A percentile compares a stretch with the other conserved stretches of the same genome.
phyloP scores from a whole-genome alignment of 1,140 invertebrate genomes.

The Cherax quadricarinatus region DNA sequence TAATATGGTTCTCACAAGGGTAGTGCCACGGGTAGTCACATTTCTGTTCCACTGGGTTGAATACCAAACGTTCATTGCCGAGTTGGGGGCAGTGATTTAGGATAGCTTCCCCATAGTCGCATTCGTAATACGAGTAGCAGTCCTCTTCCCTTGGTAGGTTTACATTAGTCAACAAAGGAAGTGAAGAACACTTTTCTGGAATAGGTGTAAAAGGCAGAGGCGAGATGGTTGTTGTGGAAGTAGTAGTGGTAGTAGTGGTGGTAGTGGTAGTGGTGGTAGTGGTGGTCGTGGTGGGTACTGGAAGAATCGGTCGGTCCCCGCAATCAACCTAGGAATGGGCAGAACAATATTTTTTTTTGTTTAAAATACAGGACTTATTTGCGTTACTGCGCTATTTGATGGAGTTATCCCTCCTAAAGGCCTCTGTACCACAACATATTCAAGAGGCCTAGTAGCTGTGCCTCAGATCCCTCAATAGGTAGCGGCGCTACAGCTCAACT shows the following conservation, averaged over 20 bases:
- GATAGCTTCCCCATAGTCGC: not conserved
- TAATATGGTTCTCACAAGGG: not conserved
- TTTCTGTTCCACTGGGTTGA: not conserved
- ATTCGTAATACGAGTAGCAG: not conserved
- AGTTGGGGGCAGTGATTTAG: not conserved
- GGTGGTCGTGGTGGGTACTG: not conserved
- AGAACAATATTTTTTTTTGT: too few relatives aligned
- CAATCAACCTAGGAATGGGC: too few relatives aligned
- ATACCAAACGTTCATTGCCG: not conserved
- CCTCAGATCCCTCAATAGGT: too few relatives aligned
- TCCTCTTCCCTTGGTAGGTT: not conserved
- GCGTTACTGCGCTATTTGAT: too few relatives aligned
- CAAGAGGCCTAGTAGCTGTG: too few relatives aligned
- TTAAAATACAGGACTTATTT: too few relatives aligned
- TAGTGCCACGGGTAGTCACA: not conserved
- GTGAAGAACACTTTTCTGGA: not conserved
- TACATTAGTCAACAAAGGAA: not conserved
- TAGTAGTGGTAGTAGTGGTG: not conserved
- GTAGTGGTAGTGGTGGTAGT: not conserved
- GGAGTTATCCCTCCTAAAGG: too few relatives aligned
- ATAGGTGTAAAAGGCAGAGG: not conserved
- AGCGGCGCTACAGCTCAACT: too few relatives aligned
- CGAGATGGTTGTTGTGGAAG: not conserved
- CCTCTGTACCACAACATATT: too few relatives aligned
- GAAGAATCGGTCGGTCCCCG: too few relatives aligned